A percentile compares a stretch with the other conserved stretches of the same genome.
Evolutionary conservation across 2,888 invertebrate species (phyloP).

Genomic region (Diarsia mendica): DNA sequence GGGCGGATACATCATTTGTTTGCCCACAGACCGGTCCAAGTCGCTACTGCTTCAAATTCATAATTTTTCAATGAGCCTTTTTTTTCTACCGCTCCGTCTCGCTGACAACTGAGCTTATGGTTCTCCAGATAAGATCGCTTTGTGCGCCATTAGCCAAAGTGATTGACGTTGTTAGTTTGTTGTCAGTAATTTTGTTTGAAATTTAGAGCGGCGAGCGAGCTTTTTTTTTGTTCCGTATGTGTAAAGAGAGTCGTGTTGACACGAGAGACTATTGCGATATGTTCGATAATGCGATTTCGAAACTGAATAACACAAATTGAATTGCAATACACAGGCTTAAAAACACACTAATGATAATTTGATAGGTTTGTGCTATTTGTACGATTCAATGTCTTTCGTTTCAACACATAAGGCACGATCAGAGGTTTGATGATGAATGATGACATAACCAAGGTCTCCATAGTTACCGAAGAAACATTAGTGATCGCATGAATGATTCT

Average conservation of each 20-base stretch:
- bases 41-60: conserved; percentile 81
- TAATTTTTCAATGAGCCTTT: conserved; percentile 83
- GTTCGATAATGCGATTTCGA: conserved; percentile 64
- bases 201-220: conserved; percentile 80
- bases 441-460: conserved; percentile 17
- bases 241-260: conserved; percentile 80
- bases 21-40: conserved; percentile 73
- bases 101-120: conserved; percentile 88
- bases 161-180: conserved; percentile 89
- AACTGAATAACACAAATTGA: conserved; percentile 63
- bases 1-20: conserved; percentile 79
- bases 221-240: conserved; percentile 75
- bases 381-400: conserved; percentile 50
- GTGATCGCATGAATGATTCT: conserved; percentile 24
- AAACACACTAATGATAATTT: conserved; percentile 65
- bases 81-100: conserved; percentile 77
- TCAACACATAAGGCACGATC: conserved; percentile 48
- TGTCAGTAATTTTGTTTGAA: conserved; percentile 89
- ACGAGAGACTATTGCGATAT: conserved; percentile 75
- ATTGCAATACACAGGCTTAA: conserved; percentile 59
- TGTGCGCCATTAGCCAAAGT: conserved; percentile 88
- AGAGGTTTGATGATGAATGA: conserved; percentile 41
- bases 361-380: conserved; percentile 64
- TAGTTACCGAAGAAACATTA: conserved; percentile 20
- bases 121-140: conserved; percentile 83